Evolutionary conservation across 2,888 invertebrate species (phyloP), one percentile per base, ranked within the genome.

Genomic region (Mesochorus sp.): DNA sequence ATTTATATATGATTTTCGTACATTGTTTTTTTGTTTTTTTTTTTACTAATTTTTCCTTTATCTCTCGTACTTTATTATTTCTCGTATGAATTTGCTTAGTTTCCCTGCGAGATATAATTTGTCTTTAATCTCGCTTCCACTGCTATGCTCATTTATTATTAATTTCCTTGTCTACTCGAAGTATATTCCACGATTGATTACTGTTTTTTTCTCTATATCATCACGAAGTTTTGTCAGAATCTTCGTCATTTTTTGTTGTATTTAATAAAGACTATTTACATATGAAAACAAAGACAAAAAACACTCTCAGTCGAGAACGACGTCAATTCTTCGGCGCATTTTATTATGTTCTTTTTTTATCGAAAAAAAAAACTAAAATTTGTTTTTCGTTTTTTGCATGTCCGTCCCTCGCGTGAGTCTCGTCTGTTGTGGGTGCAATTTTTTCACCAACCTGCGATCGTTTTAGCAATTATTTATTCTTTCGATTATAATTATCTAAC

Each of bases 1-100:
- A 87, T 88, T 89, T 89, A 90, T 82, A 74, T 70, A 53, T 83
- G 84, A 76, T 86, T 76, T 73, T 34, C 71, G 51, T 53, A 67
- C 68, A 76, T 76, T 75, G 49, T 51, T 44, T 24, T 51, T 73
- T 61, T 78, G 39, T 68, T 34, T 67, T 28, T 26, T 51, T 42
- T 8, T 59, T 19, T 34, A 21, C n/a, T 51, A 31, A 21, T 53
- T 42, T 51, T 37, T 49, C 28, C 26, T 53, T 37, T 66, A 51
- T 64, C 6, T 28, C 12, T 14, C 3, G 28, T 17, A 28, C 26
- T 47, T 49, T 28, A 3, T n/a, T n/a, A 17, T 19, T 31, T 28
- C 0, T 34, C 37, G 6, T 2, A 31, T 62, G 17, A 21, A 53
- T 68, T 78, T 75, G 24, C 8, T 47, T 57, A 19, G n/a, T 44